Percentiles rank a stretch among this genome's conserved stretches.
These are phyloP conservation scores for Thymelicus sylvestris DNA, from an alignment of 2,888 invertebrate genomes.

Conservation along the genomic window DNA sequence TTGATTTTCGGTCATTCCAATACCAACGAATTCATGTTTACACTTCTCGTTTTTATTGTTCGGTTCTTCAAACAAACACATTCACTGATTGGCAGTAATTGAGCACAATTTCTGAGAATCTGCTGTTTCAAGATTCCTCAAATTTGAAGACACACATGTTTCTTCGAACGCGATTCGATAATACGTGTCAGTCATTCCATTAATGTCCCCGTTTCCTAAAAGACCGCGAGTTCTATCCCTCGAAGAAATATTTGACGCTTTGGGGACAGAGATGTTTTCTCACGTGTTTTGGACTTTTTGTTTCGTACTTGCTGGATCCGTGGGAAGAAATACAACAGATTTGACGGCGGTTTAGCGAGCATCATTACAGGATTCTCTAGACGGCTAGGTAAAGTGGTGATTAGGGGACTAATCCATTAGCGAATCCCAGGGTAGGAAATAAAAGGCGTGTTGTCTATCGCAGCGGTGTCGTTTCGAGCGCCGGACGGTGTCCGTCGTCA, in stretches of 20 bases:
- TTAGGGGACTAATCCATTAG: slow-evolving; percentile 53
- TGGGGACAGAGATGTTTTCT: slow-evolving; percentile 61
- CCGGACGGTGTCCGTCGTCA: slow-evolving; percentile 76
- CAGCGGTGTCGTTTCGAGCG: slow-evolving; percentile 66
- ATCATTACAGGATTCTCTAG: slow-evolving; percentile 1
- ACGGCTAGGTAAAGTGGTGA: slow-evolving; percentile 26
- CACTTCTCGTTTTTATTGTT: slow-evolving; percentile 15
- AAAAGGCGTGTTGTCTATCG: slow-evolving; percentile 75
- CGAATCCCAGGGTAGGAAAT: slow-evolving; percentile 53
- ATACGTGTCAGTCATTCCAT: slow-evolving; percentile 81
- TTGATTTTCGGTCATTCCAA: slow-evolving; percentile 3
- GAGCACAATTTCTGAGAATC: slow-evolving; percentile 54
- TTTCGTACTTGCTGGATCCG: slow-evolving; percentile 53
- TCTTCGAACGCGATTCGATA: slow-evolving; percentile 69
- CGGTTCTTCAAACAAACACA: slow-evolving; percentile 41
- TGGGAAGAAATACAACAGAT: slow-evolving; percentile 56
- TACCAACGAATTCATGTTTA: slow-evolving; percentile 7
- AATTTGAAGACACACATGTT: slow-evolving; percentile 63
- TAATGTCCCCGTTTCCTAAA: slow-evolving; percentile 77
- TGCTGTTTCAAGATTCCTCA: slow-evolving; percentile 60
- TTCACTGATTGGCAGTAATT: slow-evolving; percentile 47
- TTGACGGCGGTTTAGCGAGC: slow-evolving; percentile 24
- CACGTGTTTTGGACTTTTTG: slow-evolving; percentile 55
- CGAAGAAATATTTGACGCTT: slow-evolving; percentile 78
- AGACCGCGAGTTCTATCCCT: slow-evolving; percentile 65